phyloP scores from a whole-genome alignment of 2,888 invertebrate genomes.

The Orgyia antiqua region DNA sequence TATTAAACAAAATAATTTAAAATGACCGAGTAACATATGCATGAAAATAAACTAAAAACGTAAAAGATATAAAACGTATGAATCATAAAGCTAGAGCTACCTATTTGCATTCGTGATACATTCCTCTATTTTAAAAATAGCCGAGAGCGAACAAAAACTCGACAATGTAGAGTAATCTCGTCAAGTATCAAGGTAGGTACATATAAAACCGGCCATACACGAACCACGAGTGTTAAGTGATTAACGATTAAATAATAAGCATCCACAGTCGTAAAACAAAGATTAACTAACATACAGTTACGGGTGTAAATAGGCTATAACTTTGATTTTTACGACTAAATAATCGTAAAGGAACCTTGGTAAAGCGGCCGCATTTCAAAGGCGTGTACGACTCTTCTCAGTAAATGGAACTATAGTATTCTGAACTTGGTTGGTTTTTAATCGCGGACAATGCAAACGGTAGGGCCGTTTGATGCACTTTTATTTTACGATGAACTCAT shows the following conservation, averaged over 20 bases:
- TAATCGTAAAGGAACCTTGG: constrained; percentile 77
- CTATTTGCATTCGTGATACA: constrained; percentile 18
- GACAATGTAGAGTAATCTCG: constrained; percentile 27
- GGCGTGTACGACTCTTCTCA: constrained; percentile 24
- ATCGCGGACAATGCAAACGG: constrained; percentile 72
- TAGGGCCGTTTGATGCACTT: constrained; percentile 72
- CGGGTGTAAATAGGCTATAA: constrained; percentile 77
- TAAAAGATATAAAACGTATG: constrained; percentile 8
- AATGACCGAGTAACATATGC: no score
- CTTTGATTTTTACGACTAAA: constrained; percentile 80
- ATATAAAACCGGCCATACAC: constrained; percentile 49
- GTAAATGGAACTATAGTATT: constrained; percentile 24
- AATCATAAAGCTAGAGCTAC: constrained; percentile 20
- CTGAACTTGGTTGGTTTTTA: constrained; percentile 52
- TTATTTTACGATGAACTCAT: constrained; percentile 74
- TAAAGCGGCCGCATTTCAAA: constrained; percentile 45
- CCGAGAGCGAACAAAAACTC: constrained; percentile 23
- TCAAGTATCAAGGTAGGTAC: constrained; percentile 30
- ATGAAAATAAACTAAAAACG: no score
- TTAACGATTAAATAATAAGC: constrained; percentile 75
- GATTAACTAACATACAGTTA: constrained; percentile 77
- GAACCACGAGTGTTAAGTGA: constrained; percentile 66
- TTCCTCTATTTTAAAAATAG: constrained; percentile 28
- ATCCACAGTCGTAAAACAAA: constrained; percentile 74
- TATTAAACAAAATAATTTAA: no score